Base-by-base conservation (phyloP, 37 sponge, comb jelly and placozoan genomes). In the Spongilla lacustris region DNA sequence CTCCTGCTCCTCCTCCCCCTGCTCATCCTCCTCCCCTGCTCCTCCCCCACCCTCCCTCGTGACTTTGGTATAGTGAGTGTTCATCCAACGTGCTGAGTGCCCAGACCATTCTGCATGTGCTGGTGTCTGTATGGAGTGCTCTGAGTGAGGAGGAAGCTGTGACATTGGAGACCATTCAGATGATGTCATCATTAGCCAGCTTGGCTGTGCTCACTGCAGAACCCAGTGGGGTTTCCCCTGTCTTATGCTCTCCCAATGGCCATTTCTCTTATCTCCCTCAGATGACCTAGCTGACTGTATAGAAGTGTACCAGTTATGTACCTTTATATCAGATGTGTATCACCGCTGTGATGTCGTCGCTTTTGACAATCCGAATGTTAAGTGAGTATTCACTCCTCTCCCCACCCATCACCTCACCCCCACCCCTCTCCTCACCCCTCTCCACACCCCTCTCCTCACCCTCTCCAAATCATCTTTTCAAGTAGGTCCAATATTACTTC, bases 51-150 rank as follows among this genome's bases (percentile, higher is more conserved):
- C 32, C 36, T 34, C 31, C 31, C 75, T 36, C 75, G 0, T 72
- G 29, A 10, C 27, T 35, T 14, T 37, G 50, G 34, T 25, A 67
- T 89, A 19, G 13, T 71, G 24, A 78, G 46, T 35, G 36, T n/a
- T 37, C 76, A n/a, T 41, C 75, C 0, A 76, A 22, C 28, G 3
- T 27, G 1, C 58, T 17, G 11, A 58, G 58, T 19, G 19, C 58
- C 58, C 58, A 58, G 32, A 67, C 28, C 27, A 68, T 38, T 33
- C 80, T n/a, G 13, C 28, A 22, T 78, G 4, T 80, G 12, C 35
- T 79, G 71, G 72, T 86, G 26, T 71, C 66, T 19, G 1, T 72
- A 35, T 79, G 28, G 80, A 71, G 80, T 79, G 50, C 25, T 79
- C 22, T 86, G 50, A 80, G 28, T 25, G 80, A 32, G 22, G 17